Evolutionary conservation across 2,888 invertebrate genomes (phyloP), one percentile per base, ranked within the genome.

Genomic region (Tribolium freemani): DNA sequence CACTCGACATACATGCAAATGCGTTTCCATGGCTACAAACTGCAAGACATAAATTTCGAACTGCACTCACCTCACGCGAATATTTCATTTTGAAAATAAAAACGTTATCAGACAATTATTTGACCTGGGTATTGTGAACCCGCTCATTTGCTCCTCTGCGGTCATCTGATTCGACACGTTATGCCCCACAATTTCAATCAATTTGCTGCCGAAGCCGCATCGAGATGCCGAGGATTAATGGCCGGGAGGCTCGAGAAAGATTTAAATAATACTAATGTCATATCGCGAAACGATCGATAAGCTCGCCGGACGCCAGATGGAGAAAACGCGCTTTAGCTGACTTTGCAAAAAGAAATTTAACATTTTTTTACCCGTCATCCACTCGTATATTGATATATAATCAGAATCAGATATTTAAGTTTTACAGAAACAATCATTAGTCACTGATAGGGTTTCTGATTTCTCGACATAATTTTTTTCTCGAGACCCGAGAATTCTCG

Each of bases 11-110:
- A 81, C 82, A 84, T 84, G 84, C 83, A 84, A 84, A 84, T 84
- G 82, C 75, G 84, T 84, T 83, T 78, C 83, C 83, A 83, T 83
- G 83, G 82, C 72, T 81, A 84, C 84, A 79, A 82, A 82, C 82
- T 83, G 83, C 83, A 83, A 80, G 79, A 81, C 80, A 83, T 83
- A 84, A 83, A 84, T 83, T 83, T 61, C 20, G 50, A 31, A 11
- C 75, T 80, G 81, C 82, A 79, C 81, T 79, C 80, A 82, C 79
- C 80, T 82, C 80, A 77, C 77, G 81, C 78, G 79, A 80, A 83
- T 82, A 83, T 81, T 82, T 83, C 83, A 83, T 83, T 82, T 82
- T 80, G 79, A 76, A 79, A 78, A 82, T 82, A 81, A 82, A 81
- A 83, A 81, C 77, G 80, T 81, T 80, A 82, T 80, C 80, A 76